Base-by-base conservation (phyloP, 53 echinoderm and acorn worm genomes). In the Paracentrotus lividus region DNA sequence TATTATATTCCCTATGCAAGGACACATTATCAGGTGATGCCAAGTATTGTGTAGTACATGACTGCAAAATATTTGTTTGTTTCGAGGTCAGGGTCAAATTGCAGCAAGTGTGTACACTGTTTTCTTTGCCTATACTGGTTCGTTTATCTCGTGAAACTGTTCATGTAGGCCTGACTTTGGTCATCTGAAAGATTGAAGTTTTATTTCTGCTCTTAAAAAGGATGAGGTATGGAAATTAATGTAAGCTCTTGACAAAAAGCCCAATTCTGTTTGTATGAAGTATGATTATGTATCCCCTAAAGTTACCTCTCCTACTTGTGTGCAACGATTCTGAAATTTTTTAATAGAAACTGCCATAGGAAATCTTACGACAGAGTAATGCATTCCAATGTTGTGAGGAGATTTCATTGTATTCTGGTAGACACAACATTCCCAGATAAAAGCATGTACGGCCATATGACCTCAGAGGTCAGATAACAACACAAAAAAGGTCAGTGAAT, bases 401-500 rank as follows among this genome's bases (percentile, higher is more conserved):
- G 26, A 12, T 49, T 16, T 49, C 77, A 23, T 43, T 77, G 77
- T 77, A 43, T 44, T 45, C 47, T 2, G 12, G 81, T 42, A 81
- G 81, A 81, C 81, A 81, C 81, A 81, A 81, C 81, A 81, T 81
- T 81, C 47, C 45, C 76, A 20, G 81, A 81, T 81, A 81, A 76
- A 69, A 26, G 44, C 81, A 81, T 81, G 44, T 47, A 81, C 47
- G 40, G 33, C 34, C 36, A 36, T 18, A 7, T 36, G 47, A 45
- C 81, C 47, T 47, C n/a, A 81, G 47, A 20, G 81, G 81, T 81
- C 81, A 45, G n/a, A 32, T 45, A 81, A 81, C 81, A 81, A 49
- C 47, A 4, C 47, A 49, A n/a, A 47, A 47, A 10, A 81, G 81
- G 49, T 81, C 47, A 47, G 26, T 47, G 26, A 34, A n/a, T 81